Evolutionary conservation across 2,797 vertebrate species (phyloP), one percentile per base, ranked within the genome.

Genomic region (Otus scops): DNA sequence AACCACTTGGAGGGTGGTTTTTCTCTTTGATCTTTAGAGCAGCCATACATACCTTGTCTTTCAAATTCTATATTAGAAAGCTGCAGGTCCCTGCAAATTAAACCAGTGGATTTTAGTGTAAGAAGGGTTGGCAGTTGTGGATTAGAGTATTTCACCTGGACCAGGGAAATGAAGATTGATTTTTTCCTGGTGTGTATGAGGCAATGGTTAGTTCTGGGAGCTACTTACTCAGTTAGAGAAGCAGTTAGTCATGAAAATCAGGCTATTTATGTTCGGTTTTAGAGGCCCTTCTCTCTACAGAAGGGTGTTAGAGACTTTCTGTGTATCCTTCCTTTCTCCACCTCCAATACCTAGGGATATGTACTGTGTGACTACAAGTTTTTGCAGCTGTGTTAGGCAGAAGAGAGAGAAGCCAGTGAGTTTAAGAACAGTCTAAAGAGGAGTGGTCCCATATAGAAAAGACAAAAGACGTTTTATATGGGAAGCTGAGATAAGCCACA

Each of bases 141-240:
- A 6, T 90, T 84, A 60, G 41, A 57, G 53, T 77, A 50, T 86
- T 92, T 94, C 23, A 24, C 32, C 10, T 68, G 13, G 21, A 81
- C 16, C 12, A 65, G 48, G 21, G 45, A 91, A 75, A 89, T 30
- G 7, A 95, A 65, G 57, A 68, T 84, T 64, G 41, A 75, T 93
- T 92, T 41, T 41, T 84, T 76, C 34, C 51, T 79, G 26, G 23
- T 75, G 41, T 75, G 26, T 34, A 41, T 68, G 30, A 86, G 21
- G 43, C 36, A 81, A 1, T 67, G 30, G 30, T 81, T 78, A 67
- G 20, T 68, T 17, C 57, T 84, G 32, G 24, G 32, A 88, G 21
- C 23, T 78, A 50, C 32, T 84, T 93, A 63, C 0, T 80, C 27
- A 70, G 36, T 92, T 93, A 90, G 50, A 93, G 77, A 71, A 63